Percentiles rank a stretch among this genome's conserved stretches.
These are phyloP conservation scores for Chorisops tibialis DNA, from an alignment of 2,888 invertebrate genomes.

Conservation along the genomic window DNA sequence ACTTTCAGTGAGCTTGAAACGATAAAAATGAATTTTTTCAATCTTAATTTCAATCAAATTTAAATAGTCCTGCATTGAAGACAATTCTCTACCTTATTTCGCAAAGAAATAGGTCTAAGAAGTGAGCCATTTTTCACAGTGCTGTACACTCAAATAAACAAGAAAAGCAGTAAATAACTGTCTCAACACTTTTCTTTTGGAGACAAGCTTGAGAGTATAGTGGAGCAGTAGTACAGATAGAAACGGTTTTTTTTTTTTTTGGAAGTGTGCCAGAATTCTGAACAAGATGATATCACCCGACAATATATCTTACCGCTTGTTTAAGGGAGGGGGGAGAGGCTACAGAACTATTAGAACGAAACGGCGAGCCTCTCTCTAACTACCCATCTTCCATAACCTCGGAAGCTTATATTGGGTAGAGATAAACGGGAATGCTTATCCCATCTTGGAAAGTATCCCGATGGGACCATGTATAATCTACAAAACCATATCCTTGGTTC, in stretches of 20 bases:
- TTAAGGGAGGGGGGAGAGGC: too few relatives aligned
- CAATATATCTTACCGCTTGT: too few relatives aligned
- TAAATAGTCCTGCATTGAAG: too few relatives aligned
- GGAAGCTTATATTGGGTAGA: conserved; percentile 10
- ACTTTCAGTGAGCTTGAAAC: too few relatives aligned
- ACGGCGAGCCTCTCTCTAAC: conserved; percentile 10
- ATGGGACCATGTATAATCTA: conserved; percentile 23
- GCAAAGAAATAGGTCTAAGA: background rate
- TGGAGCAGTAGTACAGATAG: background rate
- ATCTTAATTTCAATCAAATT: too few relatives aligned
- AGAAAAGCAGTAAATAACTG: conserved; percentile 15
- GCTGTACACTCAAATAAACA: conserved; percentile 13
- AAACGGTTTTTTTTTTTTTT: conserved; percentile 5
- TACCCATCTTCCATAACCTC: conserved; percentile 8
- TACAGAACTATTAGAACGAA: too few relatives aligned
- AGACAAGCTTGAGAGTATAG: conserved; percentile 6
- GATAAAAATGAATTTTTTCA: too few relatives aligned
- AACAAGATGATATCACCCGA: conserved; percentile 20
- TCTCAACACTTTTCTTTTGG: conserved; percentile 19
- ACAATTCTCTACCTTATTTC: too few relatives aligned
- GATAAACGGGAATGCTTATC: conserved; percentile 20
- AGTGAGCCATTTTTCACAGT: conserved; percentile 17
- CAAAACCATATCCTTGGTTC: conserved; percentile 2
- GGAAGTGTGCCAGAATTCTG: conserved; percentile 15
- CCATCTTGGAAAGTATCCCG: conserved; percentile 23